phyloP scores from a whole-genome alignment of 2,888 invertebrate genomes.

The Iphiclides podalirius region DNA sequence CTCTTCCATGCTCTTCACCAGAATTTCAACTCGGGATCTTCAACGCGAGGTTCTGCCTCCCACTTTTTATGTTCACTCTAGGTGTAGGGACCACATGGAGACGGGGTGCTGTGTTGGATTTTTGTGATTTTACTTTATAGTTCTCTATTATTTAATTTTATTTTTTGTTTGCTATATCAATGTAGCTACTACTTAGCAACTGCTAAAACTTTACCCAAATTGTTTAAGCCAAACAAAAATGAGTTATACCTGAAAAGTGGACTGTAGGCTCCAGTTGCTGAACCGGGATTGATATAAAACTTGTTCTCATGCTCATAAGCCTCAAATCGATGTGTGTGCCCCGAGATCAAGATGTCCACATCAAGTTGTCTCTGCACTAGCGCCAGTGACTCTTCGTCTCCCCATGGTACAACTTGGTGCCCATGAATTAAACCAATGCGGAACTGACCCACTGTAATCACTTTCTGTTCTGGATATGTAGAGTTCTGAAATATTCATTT shows the following conservation, averaged over 20 bases:
- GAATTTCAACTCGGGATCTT: too few relatives aligned
- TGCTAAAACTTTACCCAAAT: too few relatives aligned
- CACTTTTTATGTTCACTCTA: too few relatives aligned
- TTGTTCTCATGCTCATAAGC: slow-evolving; percentile 99
- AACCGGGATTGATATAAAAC: slow-evolving; percentile 99
- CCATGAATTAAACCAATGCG: slow-evolving; percentile 98
- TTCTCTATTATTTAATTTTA: too few relatives aligned
- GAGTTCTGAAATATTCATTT: slow-evolving; percentile 87
- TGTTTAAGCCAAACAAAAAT: too few relatives aligned
- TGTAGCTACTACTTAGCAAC: too few relatives aligned
- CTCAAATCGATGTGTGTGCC: slow-evolving; percentile 99
- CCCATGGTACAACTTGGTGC: slow-evolving; percentile 99
- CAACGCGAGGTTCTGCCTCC: too few relatives aligned
- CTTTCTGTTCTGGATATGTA: slow-evolving; percentile 98
- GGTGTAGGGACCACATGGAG: too few relatives aligned
- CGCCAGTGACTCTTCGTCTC: slow-evolving; percentile 95
- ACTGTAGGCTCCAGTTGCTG: slow-evolving; percentile 98
- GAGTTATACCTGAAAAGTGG: slow-evolving; percentile 89
- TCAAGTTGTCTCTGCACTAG: slow-evolving; percentile 97
- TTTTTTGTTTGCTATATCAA: too few relatives aligned
- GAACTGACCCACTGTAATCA: slow-evolving; percentile 99
- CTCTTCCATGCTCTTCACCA: too few relatives aligned
- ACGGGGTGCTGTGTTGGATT: too few relatives aligned
- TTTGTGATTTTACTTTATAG: too few relatives aligned
- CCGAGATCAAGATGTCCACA: slow-evolving; percentile 98